Evolutionary conservation across 2,113 vertebrate genomes (phyloP).

Genomic region (Peromyscus polionotus): DNA sequence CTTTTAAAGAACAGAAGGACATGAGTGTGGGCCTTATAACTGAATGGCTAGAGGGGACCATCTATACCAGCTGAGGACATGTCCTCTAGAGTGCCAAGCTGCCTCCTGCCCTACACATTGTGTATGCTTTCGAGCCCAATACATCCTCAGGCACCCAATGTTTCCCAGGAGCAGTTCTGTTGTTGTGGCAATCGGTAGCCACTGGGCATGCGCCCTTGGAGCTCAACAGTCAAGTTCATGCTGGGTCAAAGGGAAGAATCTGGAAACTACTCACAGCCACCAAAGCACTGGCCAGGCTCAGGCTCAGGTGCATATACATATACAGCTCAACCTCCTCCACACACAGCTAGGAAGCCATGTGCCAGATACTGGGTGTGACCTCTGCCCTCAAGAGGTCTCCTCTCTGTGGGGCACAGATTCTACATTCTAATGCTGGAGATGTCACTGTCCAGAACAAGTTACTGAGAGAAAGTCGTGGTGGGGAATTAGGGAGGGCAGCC

Average conservation of each 20-base stretch:
- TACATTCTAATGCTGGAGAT: background rate
- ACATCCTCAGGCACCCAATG: constrained; percentile 77
- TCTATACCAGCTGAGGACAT: constrained; percentile 58
- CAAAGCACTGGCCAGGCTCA: background rate
- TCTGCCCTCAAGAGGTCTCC: background rate
- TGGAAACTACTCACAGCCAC: background rate
- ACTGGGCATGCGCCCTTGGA: background rate
- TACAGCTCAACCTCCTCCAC: background rate
- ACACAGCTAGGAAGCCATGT: background rate
- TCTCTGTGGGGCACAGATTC: background rate
- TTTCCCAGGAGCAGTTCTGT: constrained; percentile 81
- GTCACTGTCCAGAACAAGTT: background rate
- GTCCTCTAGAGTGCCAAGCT: background rate
- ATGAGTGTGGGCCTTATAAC: constrained; percentile 59
- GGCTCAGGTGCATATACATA: background rate
- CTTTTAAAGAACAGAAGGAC: background rate
- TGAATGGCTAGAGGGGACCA: constrained; percentile 62
- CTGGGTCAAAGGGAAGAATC: constrained; percentile 12
- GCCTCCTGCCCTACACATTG: background rate
- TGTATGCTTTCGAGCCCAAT: background rate
- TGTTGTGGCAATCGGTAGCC: constrained; percentile 66
- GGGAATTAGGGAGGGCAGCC: background rate
- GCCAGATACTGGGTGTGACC: background rate
- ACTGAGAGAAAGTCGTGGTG: background rate
- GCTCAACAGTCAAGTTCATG: background rate